These are phyloP conservation scores for Poecilia wingei DNA, from an alignment of 2,797 vertebrate species.

Conservation along the genomic window DNA sequence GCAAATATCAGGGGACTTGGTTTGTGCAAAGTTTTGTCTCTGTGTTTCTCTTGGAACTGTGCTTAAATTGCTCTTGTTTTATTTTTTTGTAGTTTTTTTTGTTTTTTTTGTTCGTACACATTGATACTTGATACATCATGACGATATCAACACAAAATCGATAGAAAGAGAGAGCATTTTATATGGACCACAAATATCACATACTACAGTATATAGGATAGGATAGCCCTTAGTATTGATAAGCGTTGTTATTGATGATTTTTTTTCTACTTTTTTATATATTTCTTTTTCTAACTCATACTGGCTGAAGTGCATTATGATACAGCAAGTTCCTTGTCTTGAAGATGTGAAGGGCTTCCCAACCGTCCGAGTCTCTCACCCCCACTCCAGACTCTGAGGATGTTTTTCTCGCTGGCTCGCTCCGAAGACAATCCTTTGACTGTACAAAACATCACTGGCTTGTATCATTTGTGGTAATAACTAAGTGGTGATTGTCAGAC, in stretches of 20 bases:
- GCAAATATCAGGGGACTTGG: conserved; percentile 75
- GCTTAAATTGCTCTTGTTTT: conserved; percentile 71
- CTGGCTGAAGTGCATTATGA: conserved; percentile 79
- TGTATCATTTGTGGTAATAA: conserved; percentile 63
- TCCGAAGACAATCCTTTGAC: conserved; percentile 70
- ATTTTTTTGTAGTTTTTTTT: conserved; percentile 22
- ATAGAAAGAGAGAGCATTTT: conserved; percentile 82
- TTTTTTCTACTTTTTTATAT: conserved; percentile 42
- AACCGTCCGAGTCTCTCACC: conserved; percentile 64
- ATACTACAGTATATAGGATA: conserved; percentile 84
- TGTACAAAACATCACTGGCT: conserved; percentile 79
- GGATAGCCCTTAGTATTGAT: conserved; percentile 88
- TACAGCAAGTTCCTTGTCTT: conserved; percentile 76
- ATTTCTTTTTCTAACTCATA: conserved; percentile 45
- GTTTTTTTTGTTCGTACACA: conserved; percentile 61
- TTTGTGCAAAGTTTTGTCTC: conserved; percentile 80
- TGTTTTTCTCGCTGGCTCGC: conserved; percentile 41
- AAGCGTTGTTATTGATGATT: conserved; percentile 83
- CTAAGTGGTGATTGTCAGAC: conserved; percentile 84
- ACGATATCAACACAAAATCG: conserved; percentile 85
- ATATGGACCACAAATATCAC: conserved; percentile 84
- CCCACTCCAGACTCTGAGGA: conserved; percentile 61
- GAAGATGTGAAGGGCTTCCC: conserved; percentile 70
- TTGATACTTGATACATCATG: conserved; percentile 80
- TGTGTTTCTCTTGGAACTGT: conserved; percentile 76